A percentile compares a stretch with the other conserved stretches of the same genome.
Conservation (phyloP, 1,140 invertebrate genomes). For the Phymorhynchus buccinoides region DNA sequence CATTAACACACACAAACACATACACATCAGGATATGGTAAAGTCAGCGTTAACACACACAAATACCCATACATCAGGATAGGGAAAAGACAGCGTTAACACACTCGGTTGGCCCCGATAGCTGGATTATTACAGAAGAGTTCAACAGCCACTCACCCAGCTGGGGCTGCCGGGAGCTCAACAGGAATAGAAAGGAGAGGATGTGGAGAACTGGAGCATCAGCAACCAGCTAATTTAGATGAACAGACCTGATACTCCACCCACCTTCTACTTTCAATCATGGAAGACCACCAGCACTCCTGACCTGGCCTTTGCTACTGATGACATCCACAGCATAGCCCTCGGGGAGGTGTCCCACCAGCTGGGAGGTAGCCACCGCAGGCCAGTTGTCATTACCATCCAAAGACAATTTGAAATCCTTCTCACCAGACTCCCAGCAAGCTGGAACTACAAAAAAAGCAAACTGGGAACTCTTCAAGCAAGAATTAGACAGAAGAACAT, state of each 20-base stretch:
- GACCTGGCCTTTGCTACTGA: slow-evolving; percentile 38
- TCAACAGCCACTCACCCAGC: slow-evolving; percentile 43
- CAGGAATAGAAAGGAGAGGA: slow-evolving; percentile 34
- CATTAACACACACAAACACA: too few species aligned
- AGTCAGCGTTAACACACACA: too few species aligned
- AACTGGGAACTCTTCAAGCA: slow-evolving; percentile 3
- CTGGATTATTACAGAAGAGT: slow-evolving; percentile 35
- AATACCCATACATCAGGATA: too few species aligned
- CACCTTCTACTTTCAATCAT: background rate
- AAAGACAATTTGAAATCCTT: background rate
- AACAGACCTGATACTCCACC: slow-evolving; percentile 14
- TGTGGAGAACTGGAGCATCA: slow-evolving; percentile 7
- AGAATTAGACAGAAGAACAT: slow-evolving; percentile 12
- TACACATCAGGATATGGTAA: too few species aligned
- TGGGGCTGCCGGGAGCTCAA: slow-evolving; percentile 38
- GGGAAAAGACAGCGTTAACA: too few species aligned
- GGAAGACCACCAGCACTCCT: slow-evolving; percentile 25
- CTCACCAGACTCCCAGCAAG: background rate
- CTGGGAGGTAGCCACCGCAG: slow-evolving; percentile 34
- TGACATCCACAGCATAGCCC: slow-evolving; percentile 34
- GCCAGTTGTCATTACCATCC: slow-evolving; percentile 31
- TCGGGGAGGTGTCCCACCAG: slow-evolving; percentile 22
- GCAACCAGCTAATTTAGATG: background rate
- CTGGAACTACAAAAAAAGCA: slow-evolving; percentile 23
- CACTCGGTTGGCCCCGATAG: slow-evolving; percentile 21